Conservation (phyloP, 2,797 vertebrate genomes). For the Bovichtus diacanthus region DNA sequence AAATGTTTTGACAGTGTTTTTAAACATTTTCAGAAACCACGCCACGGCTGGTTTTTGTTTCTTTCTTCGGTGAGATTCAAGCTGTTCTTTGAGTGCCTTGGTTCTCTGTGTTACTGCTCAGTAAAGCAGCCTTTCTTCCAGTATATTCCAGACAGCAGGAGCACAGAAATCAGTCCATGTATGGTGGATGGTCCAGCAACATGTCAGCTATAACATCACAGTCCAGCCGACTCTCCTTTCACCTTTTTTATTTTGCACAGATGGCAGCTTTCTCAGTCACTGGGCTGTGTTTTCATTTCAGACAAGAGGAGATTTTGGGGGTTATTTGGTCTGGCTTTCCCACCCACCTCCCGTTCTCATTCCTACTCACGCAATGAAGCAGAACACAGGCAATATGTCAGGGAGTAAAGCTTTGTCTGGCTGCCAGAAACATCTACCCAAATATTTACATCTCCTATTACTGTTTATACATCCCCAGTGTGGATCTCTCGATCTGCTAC, state of each 20-base stretch:
- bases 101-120: constrained; percentile 12
- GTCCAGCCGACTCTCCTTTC: constrained; percentile 64
- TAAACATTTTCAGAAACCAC: neutral
- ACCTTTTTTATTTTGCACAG: constrained; percentile 78
- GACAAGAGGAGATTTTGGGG: constrained; percentile 76
- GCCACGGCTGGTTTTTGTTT: neutral
- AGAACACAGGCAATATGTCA: constrained; percentile 86
- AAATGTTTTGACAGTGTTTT: neutral
- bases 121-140: constrained; percentile 2
- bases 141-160: constrained; percentile 19
- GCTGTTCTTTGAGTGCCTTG: neutral
- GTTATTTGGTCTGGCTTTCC: constrained; percentile 82
- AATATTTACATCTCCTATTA: constrained; percentile 99
- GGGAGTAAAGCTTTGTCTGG: constrained; percentile 87
- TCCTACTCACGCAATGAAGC: constrained; percentile 83
- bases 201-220: constrained; percentile 52
- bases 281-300: constrained; percentile 80
- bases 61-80: constrained; percentile 11
- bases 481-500: constrained; percentile 87
- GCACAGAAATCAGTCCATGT: constrained; percentile 52
- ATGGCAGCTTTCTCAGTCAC: constrained; percentile 80
- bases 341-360: constrained; percentile 79
- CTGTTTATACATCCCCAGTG: constrained; percentile 92
- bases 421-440: constrained; percentile 91
- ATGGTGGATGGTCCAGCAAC: constrained; percentile 46